phyloP scores from a whole-genome alignment of 2,113 vertebrate species.

The Hypomesus transpacificus region DNA sequence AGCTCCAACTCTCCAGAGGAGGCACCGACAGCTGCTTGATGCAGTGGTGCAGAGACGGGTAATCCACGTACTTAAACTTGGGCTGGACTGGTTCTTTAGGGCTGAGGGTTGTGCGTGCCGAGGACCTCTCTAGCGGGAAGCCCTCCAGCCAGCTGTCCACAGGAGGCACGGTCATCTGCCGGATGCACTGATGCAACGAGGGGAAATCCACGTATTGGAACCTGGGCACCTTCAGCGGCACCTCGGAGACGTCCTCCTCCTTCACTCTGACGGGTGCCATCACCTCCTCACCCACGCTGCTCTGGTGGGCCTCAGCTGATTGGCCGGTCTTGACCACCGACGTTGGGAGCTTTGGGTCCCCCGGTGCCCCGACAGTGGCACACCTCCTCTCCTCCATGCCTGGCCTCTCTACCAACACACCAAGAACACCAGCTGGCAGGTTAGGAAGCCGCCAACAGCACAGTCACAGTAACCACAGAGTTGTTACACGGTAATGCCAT shows the following conservation, averaged over 20 bases:
- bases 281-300: conserved; percentile 17
- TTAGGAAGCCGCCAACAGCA: too few species aligned
- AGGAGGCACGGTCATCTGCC: conserved; percentile 50
- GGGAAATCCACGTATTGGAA: conserved; percentile 59
- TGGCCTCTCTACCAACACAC: conserved; percentile 6
- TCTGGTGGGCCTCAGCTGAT: neutral
- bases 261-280: conserved; percentile 21
- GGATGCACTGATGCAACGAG: conserved; percentile 56
- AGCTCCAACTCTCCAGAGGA: conserved; percentile 55
- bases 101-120: conserved; percentile 15
- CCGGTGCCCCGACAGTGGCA: conserved; percentile 19
- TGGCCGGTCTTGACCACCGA: conserved; percentile 14
- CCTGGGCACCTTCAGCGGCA: conserved; percentile 49
- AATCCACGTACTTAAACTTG: conserved; percentile 57
- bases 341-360: conserved; percentile 15
- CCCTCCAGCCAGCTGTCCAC: conserved; percentile 43
- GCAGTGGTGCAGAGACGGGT: conserved; percentile 57
- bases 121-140: conserved; percentile 18
- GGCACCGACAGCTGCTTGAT: conserved; percentile 58
- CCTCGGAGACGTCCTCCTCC: conserved; percentile 33
- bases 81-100: conserved; percentile 38
- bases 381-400: conserved; percentile 37
- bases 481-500: too few species aligned
- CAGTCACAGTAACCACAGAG: too few species aligned
- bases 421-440: neutral